These are phyloP conservation scores for Nasua narica DNA, from an alignment of 2,797 vertebrate genomes.

Conservation along the genomic window DNA sequence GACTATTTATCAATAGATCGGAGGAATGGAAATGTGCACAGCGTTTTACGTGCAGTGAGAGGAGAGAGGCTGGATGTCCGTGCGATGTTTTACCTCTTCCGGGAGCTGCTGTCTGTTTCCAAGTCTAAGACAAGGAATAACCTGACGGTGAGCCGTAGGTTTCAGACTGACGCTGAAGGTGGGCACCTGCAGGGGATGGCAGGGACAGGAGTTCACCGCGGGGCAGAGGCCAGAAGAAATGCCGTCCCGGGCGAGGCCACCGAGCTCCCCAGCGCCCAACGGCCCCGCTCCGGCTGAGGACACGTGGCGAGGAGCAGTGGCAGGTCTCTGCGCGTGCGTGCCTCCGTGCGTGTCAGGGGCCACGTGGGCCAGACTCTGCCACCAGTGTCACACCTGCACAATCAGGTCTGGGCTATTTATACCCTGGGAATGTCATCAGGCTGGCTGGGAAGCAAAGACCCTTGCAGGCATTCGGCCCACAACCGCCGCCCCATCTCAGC, in stretches of 20 bases:
- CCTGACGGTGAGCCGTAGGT: rapidly evolving
- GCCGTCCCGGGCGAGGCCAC: rapidly evolving
- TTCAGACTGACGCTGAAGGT: rapidly evolving
- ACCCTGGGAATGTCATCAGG: background rate
- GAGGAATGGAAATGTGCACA: rapidly evolving
- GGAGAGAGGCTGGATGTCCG: background rate
- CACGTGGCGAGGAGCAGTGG: rapidly evolving
- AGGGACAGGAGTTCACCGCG: rapidly evolving
- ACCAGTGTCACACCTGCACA: rapidly evolving
- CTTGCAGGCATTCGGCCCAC: rapidly evolving
- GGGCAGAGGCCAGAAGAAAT: background rate
- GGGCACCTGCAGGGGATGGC: rapidly evolving
- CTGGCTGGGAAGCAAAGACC: background rate
- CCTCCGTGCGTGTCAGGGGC: no score
- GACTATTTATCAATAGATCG: background rate
- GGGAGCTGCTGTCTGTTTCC: background rate
- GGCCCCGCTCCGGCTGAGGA: background rate
- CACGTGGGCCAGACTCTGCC: background rate
- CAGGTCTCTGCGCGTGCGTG: background rate
- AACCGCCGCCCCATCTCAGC: background rate
- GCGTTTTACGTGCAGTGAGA: background rate
- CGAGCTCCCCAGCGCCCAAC: rapidly evolving
- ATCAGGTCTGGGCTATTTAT: background rate
- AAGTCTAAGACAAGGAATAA: background rate
- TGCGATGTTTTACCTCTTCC: background rate